A percentile compares a stretch with the other conserved stretches of the same genome.
Conservation (phyloP, 37 sponge, comb jelly and placozoan species). For the Cliona cf. orientalis region DNA sequence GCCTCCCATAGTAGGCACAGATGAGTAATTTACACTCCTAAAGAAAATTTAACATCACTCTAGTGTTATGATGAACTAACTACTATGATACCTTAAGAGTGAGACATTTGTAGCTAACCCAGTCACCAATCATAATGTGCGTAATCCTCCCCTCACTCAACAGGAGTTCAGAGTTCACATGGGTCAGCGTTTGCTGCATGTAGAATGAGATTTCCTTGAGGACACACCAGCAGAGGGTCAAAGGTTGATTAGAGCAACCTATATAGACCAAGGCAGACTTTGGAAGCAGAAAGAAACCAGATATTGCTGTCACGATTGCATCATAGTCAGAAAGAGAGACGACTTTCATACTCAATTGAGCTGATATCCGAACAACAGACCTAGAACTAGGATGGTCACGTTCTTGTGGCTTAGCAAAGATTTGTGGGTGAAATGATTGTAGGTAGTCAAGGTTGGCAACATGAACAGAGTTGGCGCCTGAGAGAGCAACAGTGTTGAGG, state of each 20-base stretch:
- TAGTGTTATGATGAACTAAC: too few species aligned
- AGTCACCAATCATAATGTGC: background rate
- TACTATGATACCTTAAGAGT: background rate
- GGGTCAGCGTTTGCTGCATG: background rate
- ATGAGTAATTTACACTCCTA: too few species aligned
- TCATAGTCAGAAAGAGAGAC: background rate
- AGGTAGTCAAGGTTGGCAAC: too few species aligned
- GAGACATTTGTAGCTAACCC: background rate
- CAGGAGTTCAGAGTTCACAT: background rate
- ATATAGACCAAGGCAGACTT: background rate
- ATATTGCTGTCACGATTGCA: background rate
- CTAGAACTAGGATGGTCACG: too few species aligned
- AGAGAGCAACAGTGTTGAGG: too few species aligned
- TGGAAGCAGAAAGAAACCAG: background rate
- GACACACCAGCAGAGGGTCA: background rate
- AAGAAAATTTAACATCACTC: too few species aligned
- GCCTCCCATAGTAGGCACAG: too few species aligned
- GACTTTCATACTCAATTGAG: background rate
- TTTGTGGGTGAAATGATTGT: too few species aligned
- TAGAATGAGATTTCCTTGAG: background rate
- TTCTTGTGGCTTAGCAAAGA: too few species aligned
- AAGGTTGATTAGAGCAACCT: background rate
- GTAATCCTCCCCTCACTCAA: background rate
- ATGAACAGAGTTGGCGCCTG: too few species aligned
- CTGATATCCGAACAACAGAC: background rate